A percentile compares a stretch with the other conserved stretches of the same genome.
phyloP scores from a whole-genome alignment of 1,140 invertebrate species.

The Drosophila yakuba region DNA sequence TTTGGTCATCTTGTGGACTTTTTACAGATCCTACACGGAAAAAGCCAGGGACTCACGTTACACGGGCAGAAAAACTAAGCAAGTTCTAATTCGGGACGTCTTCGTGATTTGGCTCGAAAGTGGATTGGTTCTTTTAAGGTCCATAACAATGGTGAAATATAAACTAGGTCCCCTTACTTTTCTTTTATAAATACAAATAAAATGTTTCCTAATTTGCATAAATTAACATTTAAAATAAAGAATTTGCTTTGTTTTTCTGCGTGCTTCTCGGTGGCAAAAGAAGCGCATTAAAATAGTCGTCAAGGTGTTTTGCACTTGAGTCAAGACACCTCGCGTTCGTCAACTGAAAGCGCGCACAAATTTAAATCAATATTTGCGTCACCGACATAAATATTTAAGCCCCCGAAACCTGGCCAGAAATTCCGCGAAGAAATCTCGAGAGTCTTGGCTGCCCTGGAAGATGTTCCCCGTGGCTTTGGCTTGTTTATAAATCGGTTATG shows the following conservation, averaged over 20 bases:
- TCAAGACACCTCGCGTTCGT: slow-evolving; percentile 22
- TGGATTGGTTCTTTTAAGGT: too few relatives aligned
- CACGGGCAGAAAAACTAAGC: neutral
- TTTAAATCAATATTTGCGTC: slow-evolving; percentile 75
- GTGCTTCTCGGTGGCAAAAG: neutral
- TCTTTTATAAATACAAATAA: too few relatives aligned
- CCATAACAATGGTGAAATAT: too few relatives aligned
- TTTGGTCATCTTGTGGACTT: slow-evolving; percentile 75
- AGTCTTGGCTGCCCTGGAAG: slow-evolving; percentile 15
- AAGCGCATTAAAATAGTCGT: slow-evolving; percentile 18
- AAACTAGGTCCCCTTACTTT: too few relatives aligned
- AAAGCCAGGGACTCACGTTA: slow-evolving; percentile 20
- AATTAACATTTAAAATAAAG: neutral
- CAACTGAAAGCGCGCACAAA: slow-evolving; percentile 36
- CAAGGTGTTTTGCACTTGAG: slow-evolving; percentile 31
- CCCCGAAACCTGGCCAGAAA: slow-evolving; percentile 4
- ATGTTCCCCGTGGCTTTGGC: slow-evolving; percentile 20
- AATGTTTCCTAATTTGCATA: neutral
- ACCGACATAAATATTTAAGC: slow-evolving; percentile 71
- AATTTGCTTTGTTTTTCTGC: neutral
- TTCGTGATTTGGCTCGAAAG: too few relatives aligned
- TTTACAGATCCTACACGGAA: slow-evolving; percentile 8
- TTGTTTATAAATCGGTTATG: slow-evolving; percentile 72
- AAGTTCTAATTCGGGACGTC: neutral
- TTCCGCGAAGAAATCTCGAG: slow-evolving; percentile 24